These are phyloP conservation scores for Helicolenus hilgendorfi DNA, from an alignment of 2,797 vertebrate genomes.

Conservation along the genomic window DNA sequence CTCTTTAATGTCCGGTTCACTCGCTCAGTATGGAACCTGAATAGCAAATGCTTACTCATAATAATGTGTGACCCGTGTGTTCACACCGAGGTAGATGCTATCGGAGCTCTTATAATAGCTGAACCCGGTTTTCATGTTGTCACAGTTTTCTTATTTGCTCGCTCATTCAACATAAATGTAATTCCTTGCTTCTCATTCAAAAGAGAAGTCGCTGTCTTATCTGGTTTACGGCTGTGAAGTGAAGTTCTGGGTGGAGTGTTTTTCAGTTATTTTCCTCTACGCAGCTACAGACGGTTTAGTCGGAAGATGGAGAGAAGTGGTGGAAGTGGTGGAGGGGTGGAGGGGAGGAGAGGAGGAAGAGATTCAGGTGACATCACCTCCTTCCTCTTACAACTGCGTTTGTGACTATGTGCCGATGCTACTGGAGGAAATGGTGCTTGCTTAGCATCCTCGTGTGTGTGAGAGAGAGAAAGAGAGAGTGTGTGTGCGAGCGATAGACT, in stretches of 20 bases:
- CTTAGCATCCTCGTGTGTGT: neutral
- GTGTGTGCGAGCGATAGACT: neutral
- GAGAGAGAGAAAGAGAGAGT: neutral
- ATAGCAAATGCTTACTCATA: constrained; percentile 27
- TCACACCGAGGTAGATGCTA: neutral
- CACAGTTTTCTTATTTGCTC: neutral
- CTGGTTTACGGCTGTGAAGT: neutral
- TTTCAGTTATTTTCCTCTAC: constrained; percentile 26
- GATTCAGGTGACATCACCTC: constrained; percentile 79
- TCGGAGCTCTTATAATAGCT: neutral
- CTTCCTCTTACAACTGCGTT: constrained; percentile 56
- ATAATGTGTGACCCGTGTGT: constrained; percentile 33
- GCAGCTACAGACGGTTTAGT: neutral
- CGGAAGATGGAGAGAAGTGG: constrained; percentile 26
- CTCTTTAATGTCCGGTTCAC: constrained; percentile 40
- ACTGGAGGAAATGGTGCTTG: constrained; percentile 7
- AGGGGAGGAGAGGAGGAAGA: constrained; percentile 54
- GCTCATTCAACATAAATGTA: constrained; percentile 15
- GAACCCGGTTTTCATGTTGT: constrained; percentile 1
- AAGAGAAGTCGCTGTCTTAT: neutral
- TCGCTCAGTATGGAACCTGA: constrained; percentile 21
- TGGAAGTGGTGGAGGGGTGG: constrained; percentile 27
- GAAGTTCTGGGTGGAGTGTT: constrained; percentile 7
- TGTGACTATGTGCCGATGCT: constrained; percentile 43
- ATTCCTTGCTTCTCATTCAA: constrained; percentile 11